phyloP scores from a whole-genome alignment of 2,113 vertebrate species.

The Protobothrops flavoviridis region DNA sequence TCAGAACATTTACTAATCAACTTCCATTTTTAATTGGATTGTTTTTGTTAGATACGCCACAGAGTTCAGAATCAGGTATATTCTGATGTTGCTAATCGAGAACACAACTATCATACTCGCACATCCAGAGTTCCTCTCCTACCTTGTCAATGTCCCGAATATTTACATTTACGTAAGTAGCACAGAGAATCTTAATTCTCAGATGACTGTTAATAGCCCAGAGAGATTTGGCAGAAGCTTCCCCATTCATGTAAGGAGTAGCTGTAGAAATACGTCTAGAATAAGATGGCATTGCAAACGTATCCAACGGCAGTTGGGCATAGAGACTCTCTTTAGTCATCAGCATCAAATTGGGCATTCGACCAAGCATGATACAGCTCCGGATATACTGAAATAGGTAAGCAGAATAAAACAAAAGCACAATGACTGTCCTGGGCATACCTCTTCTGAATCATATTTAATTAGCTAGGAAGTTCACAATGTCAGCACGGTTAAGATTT shows the following conservation, averaged over 20 bases:
- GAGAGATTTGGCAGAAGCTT: conserved; percentile 89
- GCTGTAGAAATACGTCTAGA: conserved; percentile 96
- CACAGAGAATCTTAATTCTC: conserved; percentile 92
- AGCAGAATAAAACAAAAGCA: not conserved
- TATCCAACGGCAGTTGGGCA: conserved; percentile 89
- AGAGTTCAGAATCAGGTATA: not conserved
- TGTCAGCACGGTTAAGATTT: not conserved
- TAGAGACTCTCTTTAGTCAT: conserved; percentile 98
- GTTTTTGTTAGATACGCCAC: not conserved
- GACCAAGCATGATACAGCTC: conserved; percentile 96
- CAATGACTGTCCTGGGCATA: not conserved
- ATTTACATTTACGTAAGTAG: conserved; percentile 98
- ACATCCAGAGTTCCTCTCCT: conserved; percentile 32
- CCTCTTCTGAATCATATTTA: conserved; percentile 1
- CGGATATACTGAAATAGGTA: conserved; percentile 84
- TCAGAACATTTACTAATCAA: not conserved
- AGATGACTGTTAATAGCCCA: conserved; percentile 89
- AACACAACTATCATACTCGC: not conserved
- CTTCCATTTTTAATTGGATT: not conserved
- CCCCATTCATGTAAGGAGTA: conserved; percentile 96
- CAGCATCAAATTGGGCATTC: conserved; percentile 97
- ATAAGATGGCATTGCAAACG: conserved; percentile 95
- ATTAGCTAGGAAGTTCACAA: conserved; percentile 9
- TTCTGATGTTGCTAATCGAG: not conserved
- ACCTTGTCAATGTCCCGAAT: conserved; percentile 99